phyloP scores from a whole-genome alignment of 2,888 invertebrate species.

The Athrips mouffetella region DNA sequence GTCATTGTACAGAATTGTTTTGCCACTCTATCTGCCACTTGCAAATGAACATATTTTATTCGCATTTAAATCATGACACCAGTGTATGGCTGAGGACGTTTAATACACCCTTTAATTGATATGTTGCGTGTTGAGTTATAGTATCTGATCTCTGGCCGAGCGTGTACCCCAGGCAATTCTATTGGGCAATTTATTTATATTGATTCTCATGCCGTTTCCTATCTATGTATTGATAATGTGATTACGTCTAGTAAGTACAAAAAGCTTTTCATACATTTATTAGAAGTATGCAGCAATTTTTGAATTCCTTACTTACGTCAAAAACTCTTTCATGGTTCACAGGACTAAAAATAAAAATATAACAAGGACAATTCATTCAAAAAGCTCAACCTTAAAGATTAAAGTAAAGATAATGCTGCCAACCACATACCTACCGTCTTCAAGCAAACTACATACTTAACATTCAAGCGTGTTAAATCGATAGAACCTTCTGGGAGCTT shows the following conservation, averaged over 20 bases:
- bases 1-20: constrained; percentile 12
- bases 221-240: constrained; percentile 51
- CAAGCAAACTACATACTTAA: neutral
- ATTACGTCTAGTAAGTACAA: too few species aligned
- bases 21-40: constrained; percentile 15
- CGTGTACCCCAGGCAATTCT: constrained; percentile 62
- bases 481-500: neutral
- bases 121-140: constrained; percentile 69
- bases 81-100: constrained; percentile 52
- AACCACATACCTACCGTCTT: neutral
- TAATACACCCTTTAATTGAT: constrained; percentile 70
- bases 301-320: too few species aligned
- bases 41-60: constrained; percentile 19
- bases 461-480: constrained; percentile 1
- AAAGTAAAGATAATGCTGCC: neutral
- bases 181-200: constrained; percentile 71
- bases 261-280: too few species aligned
- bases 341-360: too few species aligned
- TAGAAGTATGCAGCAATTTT: too few species aligned
- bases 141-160: constrained; percentile 55
- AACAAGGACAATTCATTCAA: too few species aligned
- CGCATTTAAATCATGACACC: constrained; percentile 34
- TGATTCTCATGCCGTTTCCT: constrained; percentile 62
- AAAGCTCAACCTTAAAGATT: too few species aligned
- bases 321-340: too few species aligned